Percentiles rank a stretch among this genome's conserved stretches.
Evolutionary conservation across 2,797 vertebrate species (phyloP).

Genomic region (Trachops cirrhosus): DNA sequence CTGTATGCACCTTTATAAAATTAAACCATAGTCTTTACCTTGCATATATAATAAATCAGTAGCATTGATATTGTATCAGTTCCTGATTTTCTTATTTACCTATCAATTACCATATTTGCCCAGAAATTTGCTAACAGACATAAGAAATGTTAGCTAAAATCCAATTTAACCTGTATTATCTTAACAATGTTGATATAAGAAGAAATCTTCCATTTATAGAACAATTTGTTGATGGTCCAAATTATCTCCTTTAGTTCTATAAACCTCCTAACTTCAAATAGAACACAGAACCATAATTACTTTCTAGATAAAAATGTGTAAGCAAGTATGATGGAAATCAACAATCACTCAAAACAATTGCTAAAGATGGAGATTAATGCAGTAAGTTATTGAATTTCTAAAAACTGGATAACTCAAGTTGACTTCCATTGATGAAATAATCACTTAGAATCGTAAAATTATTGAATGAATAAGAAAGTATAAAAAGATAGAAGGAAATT

Average conservation of each 20-base stretch:
- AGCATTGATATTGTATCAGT: neutral
- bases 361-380: neutral
- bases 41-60: neutral
- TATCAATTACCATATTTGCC: neutral
- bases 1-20: neutral
- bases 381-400: neutral
- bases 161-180: neutral
- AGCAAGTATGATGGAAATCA: neutral
- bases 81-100: neutral
- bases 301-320: neutral
- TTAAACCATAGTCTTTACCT: neutral
- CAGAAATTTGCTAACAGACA: neutral
- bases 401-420: neutral
- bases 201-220: neutral
- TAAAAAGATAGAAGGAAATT: neutral
- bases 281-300: neutral
- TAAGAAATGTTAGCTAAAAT: neutral
- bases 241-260: neutral
- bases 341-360: neutral
- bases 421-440: conserved; percentile 3
- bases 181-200: neutral
- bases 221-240: neutral
- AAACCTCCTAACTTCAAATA: neutral
- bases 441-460: neutral
- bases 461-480: neutral